A percentile compares a stretch with the other conserved stretches of the same genome.
Conservation (phyloP, 2,888 invertebrate genomes). For the Perdita meconis region DNA sequence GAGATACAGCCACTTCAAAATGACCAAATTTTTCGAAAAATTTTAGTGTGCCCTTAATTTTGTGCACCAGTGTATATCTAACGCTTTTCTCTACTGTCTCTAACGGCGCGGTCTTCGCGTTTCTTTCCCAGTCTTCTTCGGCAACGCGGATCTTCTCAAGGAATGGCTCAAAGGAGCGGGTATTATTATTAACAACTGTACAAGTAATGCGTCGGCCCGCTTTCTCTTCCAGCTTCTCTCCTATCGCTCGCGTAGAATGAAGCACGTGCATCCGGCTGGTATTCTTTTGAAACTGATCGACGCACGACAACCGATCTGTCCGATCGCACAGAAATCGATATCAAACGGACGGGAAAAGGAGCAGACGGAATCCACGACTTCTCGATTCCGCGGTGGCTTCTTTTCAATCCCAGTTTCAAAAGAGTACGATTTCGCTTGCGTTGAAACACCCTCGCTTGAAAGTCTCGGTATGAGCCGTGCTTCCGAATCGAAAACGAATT, state of each 20-base stretch:
- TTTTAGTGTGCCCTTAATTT: no score
- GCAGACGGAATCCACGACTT: no score
- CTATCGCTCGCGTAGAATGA: constrained; percentile 35
- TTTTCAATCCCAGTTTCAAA: neutral
- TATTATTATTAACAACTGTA: constrained; percentile 67
- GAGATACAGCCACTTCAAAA: no score
- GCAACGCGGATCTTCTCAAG: constrained; percentile 81
- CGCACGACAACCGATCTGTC: constrained; percentile 7
- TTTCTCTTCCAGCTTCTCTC: constrained; percentile 49
- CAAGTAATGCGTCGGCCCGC: constrained; percentile 39
- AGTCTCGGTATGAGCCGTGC: no score
- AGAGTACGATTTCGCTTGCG: neutral
- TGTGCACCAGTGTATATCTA: no score
- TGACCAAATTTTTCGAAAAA: no score
- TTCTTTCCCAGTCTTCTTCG: constrained; percentile 79
- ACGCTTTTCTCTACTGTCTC: constrained; percentile 26
- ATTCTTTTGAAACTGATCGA: constrained; percentile 28
- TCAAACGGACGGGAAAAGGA: neutral
- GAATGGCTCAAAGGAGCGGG: constrained; percentile 83
- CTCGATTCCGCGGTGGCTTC: no score
- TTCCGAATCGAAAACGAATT: no score
- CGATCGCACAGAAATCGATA: constrained; percentile 19
- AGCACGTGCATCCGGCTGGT: constrained; percentile 13
- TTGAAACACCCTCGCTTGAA: neutral
- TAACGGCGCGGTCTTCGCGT: constrained; percentile 53